Conservation (phyloP, 2,888 invertebrate genomes). For the Julus scandinavius region DNA sequence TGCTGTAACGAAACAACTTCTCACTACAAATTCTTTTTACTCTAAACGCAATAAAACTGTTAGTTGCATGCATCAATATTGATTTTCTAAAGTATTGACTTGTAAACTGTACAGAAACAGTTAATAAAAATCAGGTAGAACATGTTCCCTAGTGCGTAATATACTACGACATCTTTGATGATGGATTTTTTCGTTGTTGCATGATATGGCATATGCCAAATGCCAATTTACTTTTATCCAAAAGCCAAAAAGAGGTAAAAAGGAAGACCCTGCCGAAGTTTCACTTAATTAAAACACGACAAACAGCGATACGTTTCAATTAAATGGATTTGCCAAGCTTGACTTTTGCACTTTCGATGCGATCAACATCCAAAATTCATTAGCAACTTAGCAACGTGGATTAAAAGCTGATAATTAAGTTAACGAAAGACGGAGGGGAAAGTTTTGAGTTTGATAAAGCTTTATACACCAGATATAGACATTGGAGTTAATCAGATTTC, state of each 20-base stretch:
- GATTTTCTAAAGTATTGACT: no score
- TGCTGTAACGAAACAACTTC: no score
- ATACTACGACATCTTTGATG: neutral
- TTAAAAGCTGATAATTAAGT: conserved; percentile 43
- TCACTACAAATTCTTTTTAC: no score
- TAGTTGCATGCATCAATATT: no score
- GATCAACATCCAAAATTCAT: conserved; percentile 46
- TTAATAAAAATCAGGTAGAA: neutral
- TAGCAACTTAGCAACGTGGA: conserved; percentile 36
- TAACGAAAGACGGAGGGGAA: neutral
- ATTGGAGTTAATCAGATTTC: conserved; percentile 40
- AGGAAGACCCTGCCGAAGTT: neutral
- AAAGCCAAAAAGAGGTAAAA: neutral
- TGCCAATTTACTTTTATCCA: neutral
- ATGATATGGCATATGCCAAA: no score
- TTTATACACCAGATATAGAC: neutral
- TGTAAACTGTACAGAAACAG: neutral
- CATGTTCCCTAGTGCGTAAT: neutral
- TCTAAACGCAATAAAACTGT: no score
- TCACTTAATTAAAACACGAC: conserved; percentile 1
- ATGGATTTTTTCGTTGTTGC: neutral
- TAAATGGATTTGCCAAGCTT: conserved; percentile 29
- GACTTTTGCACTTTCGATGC: conserved; percentile 22
- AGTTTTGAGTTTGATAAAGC: conserved; percentile 33
- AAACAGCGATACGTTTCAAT: conserved; percentile 29